Percentiles rank a stretch among this genome's conserved stretches.
Conservation (phyloP, 2,797 vertebrate genomes). For the Dromococcyx pavoninus region DNA sequence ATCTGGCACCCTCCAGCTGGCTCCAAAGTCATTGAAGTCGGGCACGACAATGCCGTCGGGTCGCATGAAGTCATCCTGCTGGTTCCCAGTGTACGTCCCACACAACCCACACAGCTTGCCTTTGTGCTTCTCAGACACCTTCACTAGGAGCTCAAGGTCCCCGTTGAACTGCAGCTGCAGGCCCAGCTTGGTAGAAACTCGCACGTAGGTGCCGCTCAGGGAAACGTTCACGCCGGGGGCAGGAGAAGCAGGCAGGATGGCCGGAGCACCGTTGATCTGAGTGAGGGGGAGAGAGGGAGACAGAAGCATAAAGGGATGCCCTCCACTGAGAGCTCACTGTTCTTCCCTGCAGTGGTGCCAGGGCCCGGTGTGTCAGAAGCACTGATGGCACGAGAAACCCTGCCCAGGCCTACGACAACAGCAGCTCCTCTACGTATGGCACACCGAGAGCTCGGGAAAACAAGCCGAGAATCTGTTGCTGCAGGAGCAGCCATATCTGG, state of each 20-base stretch:
- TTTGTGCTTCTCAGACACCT: slow-evolving; percentile 58
- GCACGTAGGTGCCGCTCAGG: slow-evolving; percentile 3
- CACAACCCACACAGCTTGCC: slow-evolving; percentile 72
- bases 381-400: neutral
- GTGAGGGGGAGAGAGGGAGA: neutral
- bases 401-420: neutral
- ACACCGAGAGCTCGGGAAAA: neutral
- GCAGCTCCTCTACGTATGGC: rapidly evolving
- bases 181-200: slow-evolving; percentile 33
- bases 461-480: neutral
- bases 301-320: neutral
- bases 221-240: neutral
- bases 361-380: neutral
- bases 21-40: slow-evolving; percentile 54
- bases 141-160: slow-evolving; percentile 57
- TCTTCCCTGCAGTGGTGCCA: neutral
- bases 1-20: slow-evolving; percentile 45
- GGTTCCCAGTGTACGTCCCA: slow-evolving; percentile 71
- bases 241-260: slow-evolving; percentile 7
- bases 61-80: slow-evolving; percentile 66
- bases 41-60: slow-evolving; percentile 27
- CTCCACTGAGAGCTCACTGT: neutral
- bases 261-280: slow-evolving; percentile 18
- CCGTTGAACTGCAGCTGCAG: slow-evolving; percentile 66
- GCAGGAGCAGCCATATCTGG: rapidly evolving